A percentile compares a stretch with the other conserved stretches of the same genome.
phyloP scores from a whole-genome alignment of 2,113 vertebrate genomes.

The Gobius niger region DNA sequence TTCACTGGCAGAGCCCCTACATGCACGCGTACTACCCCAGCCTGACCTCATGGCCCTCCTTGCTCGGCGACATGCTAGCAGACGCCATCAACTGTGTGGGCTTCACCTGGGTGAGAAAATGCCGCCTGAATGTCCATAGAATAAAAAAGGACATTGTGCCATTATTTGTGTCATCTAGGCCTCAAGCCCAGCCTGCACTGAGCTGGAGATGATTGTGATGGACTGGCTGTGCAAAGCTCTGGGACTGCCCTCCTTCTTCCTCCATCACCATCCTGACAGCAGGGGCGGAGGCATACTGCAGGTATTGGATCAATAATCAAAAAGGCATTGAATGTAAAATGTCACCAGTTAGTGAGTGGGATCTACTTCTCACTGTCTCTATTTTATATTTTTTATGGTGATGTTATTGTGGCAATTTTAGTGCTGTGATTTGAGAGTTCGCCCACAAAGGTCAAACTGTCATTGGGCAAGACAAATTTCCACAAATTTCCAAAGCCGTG shows the following conservation, averaged over 20 bases:
- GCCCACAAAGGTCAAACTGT: no score
- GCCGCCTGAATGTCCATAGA: background rate
- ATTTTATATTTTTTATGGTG: no score
- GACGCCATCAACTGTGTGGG: constrained; percentile 97
- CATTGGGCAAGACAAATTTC: no score
- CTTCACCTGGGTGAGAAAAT: constrained; percentile 91
- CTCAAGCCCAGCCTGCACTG: constrained; percentile 93
- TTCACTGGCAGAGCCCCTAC: constrained; percentile 98
- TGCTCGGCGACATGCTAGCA: constrained; percentile 95
- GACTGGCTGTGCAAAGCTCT: constrained; percentile 97
- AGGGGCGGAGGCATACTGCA: constrained; percentile 91
- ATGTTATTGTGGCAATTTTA: no score
- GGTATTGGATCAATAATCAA: constrained; percentile 62
- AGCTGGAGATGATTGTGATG: constrained; percentile 95
- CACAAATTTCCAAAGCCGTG: no score
- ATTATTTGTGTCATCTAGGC: constrained; percentile 75
- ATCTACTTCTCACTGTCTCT: no score
- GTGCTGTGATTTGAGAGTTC: no score
- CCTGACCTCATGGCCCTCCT: constrained; percentile 93
- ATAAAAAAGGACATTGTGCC: no score
- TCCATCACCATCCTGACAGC: constrained; percentile 87
- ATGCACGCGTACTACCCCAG: constrained; percentile 97
- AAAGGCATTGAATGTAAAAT: background rate
- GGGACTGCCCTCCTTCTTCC: constrained; percentile 88
- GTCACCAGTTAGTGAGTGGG: no score